These are phyloP conservation scores for Drosophila burlai DNA, from an alignment of 1,140 invertebrate species.

Conservation along the genomic window DNA sequence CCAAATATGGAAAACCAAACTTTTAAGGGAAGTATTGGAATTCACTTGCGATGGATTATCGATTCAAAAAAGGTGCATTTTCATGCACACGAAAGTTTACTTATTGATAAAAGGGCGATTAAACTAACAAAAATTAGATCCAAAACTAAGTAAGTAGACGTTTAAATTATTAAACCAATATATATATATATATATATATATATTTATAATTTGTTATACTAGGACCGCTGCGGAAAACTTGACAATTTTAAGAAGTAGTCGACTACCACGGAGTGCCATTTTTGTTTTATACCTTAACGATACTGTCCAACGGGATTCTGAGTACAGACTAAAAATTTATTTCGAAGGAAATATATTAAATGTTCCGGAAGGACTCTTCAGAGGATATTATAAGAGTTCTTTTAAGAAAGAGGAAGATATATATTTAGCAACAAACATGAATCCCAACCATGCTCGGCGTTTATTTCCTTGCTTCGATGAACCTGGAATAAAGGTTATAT, in stretches of 20 bases:
- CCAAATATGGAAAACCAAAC: constrained; percentile 87
- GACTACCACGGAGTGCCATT: constrained; percentile 86
- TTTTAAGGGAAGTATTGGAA: constrained; percentile 88
- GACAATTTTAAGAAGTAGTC: constrained; percentile 64
- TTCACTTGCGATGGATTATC: constrained; percentile 87
- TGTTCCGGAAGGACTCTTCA: constrained; percentile 88
- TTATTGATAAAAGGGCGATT: constrained; percentile 86
- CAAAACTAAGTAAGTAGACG: constrained; percentile 79
- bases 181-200: not conserved
- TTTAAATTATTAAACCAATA: not conserved
- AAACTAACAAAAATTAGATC: constrained; percentile 24
- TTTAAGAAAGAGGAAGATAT: constrained; percentile 86
- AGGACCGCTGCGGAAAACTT: constrained; percentile 7
- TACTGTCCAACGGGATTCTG: constrained; percentile 85
- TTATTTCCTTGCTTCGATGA: constrained; percentile 98
- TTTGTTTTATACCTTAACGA: constrained; percentile 86
- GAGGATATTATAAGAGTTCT: constrained; percentile 86
- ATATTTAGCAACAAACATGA: constrained; percentile 91
- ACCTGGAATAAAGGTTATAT: constrained; percentile 90
- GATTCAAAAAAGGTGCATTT: constrained; percentile 87
- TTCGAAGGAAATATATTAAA: constrained; percentile 88
- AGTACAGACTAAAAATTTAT: constrained; percentile 86
- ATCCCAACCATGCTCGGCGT: constrained; percentile 92
- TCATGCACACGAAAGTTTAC: constrained; percentile 88
- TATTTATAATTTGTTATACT: too few species aligned